These are phyloP conservation scores for Halcyon senegalensis DNA, from an alignment of 2,113 vertebrate genomes.

Conservation along the genomic window DNA sequence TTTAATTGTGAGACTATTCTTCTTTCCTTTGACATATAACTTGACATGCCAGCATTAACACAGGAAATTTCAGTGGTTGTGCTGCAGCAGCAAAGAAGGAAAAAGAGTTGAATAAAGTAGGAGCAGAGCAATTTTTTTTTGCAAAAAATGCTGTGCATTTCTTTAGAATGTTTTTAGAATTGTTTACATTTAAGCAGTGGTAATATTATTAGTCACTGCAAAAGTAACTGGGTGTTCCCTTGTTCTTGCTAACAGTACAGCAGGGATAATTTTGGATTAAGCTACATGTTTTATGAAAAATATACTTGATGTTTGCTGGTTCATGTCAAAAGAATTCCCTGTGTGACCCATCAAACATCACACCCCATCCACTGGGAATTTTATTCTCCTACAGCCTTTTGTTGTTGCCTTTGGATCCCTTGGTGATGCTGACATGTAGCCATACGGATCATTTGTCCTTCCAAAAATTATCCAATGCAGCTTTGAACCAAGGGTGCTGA, in stretches of 20 bases:
- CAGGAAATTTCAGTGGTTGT: neutral
- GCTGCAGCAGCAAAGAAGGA: neutral
- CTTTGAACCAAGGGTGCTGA: slow-evolving; percentile 25
- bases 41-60: neutral
- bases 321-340: slow-evolving; percentile 50
- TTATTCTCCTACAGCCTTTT: slow-evolving; percentile 12
- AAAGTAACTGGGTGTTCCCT: slow-evolving; percentile 60
- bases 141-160: neutral
- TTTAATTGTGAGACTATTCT: neutral
- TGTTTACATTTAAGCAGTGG: slow-evolving; percentile 33
- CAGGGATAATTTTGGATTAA: slow-evolving; percentile 52
- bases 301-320: slow-evolving; percentile 32
- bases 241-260: slow-evolving; percentile 22
- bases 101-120: neutral
- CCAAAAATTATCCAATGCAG: slow-evolving; percentile 40
- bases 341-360: slow-evolving; percentile 21
- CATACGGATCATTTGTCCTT: neutral
- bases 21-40: neutral
- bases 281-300: slow-evolving; percentile 40
- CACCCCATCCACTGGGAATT: slow-evolving; percentile 26
- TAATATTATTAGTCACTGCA: slow-evolving; percentile 53
- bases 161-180: neutral
- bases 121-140: neutral
- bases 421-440: slow-evolving; percentile 23
- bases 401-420: slow-evolving; percentile 29